phyloP scores from a whole-genome alignment of 2,797 vertebrate species.

The Falco peregrinus region DNA sequence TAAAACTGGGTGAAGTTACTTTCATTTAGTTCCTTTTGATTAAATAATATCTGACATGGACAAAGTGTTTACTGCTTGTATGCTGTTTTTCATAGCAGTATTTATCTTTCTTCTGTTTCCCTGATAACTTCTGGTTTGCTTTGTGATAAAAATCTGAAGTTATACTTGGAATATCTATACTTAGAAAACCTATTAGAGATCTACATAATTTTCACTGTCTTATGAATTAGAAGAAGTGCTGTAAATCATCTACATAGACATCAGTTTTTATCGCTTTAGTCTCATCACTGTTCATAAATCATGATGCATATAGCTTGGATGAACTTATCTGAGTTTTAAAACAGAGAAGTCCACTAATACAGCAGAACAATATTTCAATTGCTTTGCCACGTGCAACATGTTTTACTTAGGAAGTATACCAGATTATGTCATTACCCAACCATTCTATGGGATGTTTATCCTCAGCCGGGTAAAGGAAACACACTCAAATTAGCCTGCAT shows the following conservation, averaged over 20 bases:
- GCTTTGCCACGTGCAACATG: background rate
- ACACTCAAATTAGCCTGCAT: background rate
- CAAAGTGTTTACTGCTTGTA: background rate
- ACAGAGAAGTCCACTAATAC: background rate
- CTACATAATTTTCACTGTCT: background rate
- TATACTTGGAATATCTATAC: conserved; percentile 33
- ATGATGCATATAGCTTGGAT: background rate
- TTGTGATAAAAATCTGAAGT: background rate
- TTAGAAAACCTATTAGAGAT: conserved; percentile 39
- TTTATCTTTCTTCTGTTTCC: background rate
- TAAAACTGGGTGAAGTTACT: background rate
- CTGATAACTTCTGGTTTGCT: background rate
- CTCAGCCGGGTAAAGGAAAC: background rate
- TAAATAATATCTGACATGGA: background rate
- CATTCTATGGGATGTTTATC: background rate
- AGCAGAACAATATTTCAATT: background rate
- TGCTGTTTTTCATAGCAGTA: background rate
- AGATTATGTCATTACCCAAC: background rate
- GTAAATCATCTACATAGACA: background rate
- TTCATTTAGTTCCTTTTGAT: background rate
- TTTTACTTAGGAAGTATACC: background rate
- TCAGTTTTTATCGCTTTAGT: background rate
- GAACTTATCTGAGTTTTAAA: background rate
- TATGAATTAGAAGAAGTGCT: background rate
- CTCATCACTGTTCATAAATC: background rate